These are phyloP conservation scores for Thysanoteuthis rhombus DNA, from an alignment of 2,888 invertebrate species.

Conservation along the genomic window DNA sequence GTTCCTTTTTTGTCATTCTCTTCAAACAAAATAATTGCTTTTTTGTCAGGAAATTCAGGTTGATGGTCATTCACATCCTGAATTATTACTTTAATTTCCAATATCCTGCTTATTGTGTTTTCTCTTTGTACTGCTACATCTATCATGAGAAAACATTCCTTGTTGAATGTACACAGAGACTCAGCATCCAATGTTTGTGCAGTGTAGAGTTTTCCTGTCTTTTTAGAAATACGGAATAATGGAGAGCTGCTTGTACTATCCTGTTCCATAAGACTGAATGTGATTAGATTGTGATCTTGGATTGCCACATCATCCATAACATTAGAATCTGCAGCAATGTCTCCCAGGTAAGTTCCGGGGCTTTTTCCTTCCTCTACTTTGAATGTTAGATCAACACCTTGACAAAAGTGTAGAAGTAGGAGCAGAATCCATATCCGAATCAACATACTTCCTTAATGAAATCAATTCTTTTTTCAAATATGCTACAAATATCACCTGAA, in stretches of 20 bases:
- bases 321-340: background rate
- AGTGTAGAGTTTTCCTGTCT: background rate
- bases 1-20: background rate
- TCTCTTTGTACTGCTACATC: background rate
- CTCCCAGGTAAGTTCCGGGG: background rate
- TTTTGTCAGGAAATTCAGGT: background rate
- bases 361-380: background rate
- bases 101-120: background rate
- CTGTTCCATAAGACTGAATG: background rate
- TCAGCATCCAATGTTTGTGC: background rate
- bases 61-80: background rate
- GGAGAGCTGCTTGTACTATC: background rate
- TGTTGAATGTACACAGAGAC: background rate
- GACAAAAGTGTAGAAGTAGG: background rate
- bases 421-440: background rate
- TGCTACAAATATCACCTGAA: background rate
- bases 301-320: background rate
- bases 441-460: background rate
- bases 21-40: background rate
- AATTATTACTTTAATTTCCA: background rate
- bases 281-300: background rate
- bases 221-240: background rate
- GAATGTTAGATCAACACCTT: background rate
- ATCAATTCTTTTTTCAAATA: background rate
- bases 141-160: background rate